These are phyloP conservation scores for Caenorhabditis doughertyi DNA, from an alignment of 2,888 invertebrate genomes.

Conservation along the genomic window DNA sequence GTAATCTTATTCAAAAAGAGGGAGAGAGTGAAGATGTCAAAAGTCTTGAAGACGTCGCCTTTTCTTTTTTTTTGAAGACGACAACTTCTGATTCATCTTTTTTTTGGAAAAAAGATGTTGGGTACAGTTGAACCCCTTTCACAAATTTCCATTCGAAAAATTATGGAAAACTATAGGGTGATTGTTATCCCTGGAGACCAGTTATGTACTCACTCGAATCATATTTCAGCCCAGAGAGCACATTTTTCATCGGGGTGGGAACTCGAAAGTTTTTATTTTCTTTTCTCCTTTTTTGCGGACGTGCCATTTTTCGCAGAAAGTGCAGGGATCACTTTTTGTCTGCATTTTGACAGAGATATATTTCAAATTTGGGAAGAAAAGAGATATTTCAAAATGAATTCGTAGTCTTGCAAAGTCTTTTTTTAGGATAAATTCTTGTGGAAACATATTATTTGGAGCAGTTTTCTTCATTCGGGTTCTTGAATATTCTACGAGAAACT, in stretches of 20 bases:
- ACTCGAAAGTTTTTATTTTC: constrained; percentile 3
- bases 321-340: constrained; percentile 38
- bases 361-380: neutral
- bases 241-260: constrained; percentile 19
- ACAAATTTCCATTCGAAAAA: neutral
- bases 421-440: no score
- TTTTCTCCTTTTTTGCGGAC: constrained; percentile 1
- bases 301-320: constrained; percentile 20
- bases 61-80: constrained; percentile 1
- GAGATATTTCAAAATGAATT: no score
- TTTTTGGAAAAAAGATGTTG: constrained; percentile 12
- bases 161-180: neutral
- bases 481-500: no score
- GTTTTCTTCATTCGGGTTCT: no score
- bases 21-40: constrained; percentile 22
- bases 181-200: constrained; percentile 34
- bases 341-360: neutral
- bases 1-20: constrained; percentile 28
- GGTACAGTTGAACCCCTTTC: constrained; percentile 15
- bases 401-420: no score
- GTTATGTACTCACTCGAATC: constrained; percentile 29
- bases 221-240: constrained; percentile 41
- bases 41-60: neutral
- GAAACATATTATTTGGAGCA: neutral
- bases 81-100: constrained; percentile 1